These are phyloP conservation scores for Trachops cirrhosus DNA, from an alignment of 2,797 vertebrate genomes.

Conservation along the genomic window DNA sequence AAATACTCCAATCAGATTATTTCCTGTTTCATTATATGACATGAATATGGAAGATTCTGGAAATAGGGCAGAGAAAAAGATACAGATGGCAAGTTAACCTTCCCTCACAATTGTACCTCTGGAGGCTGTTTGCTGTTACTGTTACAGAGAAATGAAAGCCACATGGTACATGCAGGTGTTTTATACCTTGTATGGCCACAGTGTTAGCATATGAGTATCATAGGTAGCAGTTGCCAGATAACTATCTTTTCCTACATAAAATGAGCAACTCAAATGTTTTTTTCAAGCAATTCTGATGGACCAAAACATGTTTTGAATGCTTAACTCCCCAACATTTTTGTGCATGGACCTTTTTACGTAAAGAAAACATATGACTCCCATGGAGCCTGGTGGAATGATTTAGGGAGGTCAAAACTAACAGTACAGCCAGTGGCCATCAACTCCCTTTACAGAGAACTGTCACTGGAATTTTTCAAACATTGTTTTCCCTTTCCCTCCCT, in stretches of 20 bases:
- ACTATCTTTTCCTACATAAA: neutral
- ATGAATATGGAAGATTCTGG: neutral
- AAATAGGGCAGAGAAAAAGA: neutral
- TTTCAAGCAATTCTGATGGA: neutral
- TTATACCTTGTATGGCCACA: neutral
- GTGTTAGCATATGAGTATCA: neutral
- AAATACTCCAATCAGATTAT: neutral
- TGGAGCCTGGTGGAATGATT: neutral
- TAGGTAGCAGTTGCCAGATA: neutral
- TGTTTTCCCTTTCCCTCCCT: neutral
- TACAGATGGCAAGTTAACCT: neutral
- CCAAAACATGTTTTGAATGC: neutral
- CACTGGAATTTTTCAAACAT: conserved; percentile 36
- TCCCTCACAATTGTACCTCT: neutral
- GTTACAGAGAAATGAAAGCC: neutral
- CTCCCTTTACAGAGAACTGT: neutral
- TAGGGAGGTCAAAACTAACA: conserved; percentile 25
- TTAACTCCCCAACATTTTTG: conserved; percentile 22
- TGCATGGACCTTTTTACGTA: neutral
- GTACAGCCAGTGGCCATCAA: neutral
- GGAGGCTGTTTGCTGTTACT: neutral
- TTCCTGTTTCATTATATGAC: neutral
- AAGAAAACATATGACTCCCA: conserved; percentile 13
- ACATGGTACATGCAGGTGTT: neutral
- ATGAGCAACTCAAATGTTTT: neutral